Evolutionary conservation across 2,113 vertebrate species (phyloP).

Genomic region (Cheilinus undulatus): DNA sequence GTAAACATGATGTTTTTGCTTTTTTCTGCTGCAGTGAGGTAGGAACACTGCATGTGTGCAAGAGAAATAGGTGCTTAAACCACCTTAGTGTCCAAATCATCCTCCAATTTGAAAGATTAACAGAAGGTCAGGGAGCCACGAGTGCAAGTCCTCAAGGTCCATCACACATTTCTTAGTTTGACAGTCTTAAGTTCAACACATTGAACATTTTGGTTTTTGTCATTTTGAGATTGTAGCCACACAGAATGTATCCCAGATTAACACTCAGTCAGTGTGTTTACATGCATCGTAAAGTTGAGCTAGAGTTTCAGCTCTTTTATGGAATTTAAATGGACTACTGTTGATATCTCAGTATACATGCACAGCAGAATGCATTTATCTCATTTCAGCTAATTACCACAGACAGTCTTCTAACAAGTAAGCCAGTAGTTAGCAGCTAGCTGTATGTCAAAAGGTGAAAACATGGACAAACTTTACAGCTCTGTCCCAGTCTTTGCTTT

Average conservation of each 20-base stretch:
- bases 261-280: too few relatives aligned
- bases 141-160: conserved; percentile 8
- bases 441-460: too few relatives aligned
- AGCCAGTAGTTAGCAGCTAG: too few relatives aligned
- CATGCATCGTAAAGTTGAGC: too few relatives aligned
- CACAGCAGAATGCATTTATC: too few relatives aligned
- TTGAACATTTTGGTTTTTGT: not conserved
- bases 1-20: conserved; percentile 5
- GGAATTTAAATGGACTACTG: too few relatives aligned
- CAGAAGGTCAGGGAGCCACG: not conserved
- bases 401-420: too few relatives aligned
- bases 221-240: conserved; percentile 25
- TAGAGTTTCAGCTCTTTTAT: too few relatives aligned
- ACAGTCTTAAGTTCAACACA: conserved; percentile 9
- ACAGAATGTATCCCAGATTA: conserved; percentile 18
- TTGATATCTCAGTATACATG: too few relatives aligned
- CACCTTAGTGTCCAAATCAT: conserved; percentile 22
- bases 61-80: conserved; percentile 23
- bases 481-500: too few relatives aligned
- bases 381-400: too few relatives aligned
- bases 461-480: too few relatives aligned
- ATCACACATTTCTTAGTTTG: not conserved
- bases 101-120: conserved; percentile 18
- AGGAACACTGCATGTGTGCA: conserved; percentile 14
- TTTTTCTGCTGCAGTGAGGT: conserved; percentile 28